phyloP scores from a whole-genome alignment of 2,113 vertebrate species.

The Clarias magur region DNA sequence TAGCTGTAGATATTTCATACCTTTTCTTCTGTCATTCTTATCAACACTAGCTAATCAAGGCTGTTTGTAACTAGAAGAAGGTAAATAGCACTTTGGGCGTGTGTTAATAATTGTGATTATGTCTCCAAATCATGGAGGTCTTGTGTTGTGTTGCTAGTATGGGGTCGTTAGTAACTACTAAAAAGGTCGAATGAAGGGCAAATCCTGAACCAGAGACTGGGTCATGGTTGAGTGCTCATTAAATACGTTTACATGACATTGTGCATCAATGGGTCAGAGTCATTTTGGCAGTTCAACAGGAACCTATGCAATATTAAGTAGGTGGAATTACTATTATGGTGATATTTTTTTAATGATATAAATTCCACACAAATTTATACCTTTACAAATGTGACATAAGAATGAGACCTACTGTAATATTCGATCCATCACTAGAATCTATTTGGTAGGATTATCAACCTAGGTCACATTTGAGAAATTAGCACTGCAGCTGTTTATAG shows the following conservation, averaged over 20 bases:
- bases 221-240: no score
- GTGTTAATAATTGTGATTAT: not conserved
- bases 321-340: no score
- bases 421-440: not conserved
- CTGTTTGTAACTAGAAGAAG: not conserved
- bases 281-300: no score
- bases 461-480: not conserved
- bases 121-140: no score
- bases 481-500: not conserved
- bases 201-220: no score
- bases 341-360: no score
- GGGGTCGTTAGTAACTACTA: no score
- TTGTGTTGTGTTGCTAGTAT: no score
- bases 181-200: no score
- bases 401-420: not conserved
- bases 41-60: not conserved
- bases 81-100: not conserved
- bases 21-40: not conserved
- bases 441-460: not conserved
- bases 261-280: no score
- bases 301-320: no score
- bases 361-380: not conserved
- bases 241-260: no score
- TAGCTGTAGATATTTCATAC: not conserved
- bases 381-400: not conserved